These are phyloP conservation scores for Eucera pruinosa DNA, from an alignment of 2,888 invertebrate species.

Conservation along the genomic window DNA sequence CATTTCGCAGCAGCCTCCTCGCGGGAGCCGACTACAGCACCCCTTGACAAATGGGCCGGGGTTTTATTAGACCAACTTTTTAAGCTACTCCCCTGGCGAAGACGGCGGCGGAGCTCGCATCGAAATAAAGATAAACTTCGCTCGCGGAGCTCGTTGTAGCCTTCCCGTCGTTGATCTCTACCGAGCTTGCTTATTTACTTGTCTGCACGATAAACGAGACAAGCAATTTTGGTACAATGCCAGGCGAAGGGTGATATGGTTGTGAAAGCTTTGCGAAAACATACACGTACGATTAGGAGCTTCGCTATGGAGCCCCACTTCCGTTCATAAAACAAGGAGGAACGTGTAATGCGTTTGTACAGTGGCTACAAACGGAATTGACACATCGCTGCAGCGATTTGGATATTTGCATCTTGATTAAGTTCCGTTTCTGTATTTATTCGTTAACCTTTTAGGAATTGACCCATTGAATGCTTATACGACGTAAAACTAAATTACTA, in stretches of 20 bases:
- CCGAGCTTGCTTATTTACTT: conserved; percentile 28
- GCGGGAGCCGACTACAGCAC: conserved; percentile 55
- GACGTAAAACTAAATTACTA: too few relatives aligned
- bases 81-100: conserved; percentile 74
- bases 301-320: background rate
- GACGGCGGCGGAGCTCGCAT: conserved; percentile 59
- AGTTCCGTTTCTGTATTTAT: too few relatives aligned
- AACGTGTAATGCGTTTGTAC: too few relatives aligned
- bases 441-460: too few relatives aligned
- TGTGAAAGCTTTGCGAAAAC: conserved; percentile 14
- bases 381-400: too few relatives aligned
- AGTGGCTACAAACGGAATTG: too few relatives aligned
- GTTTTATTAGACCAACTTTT: conserved; percentile 82
- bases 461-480: too few relatives aligned
- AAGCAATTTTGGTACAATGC: conserved; percentile 11
- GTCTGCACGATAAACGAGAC: background rate
- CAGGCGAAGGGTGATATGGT: background rate
- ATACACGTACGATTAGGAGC: background rate
- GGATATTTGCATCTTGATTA: too few relatives aligned
- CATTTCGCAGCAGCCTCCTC: conserved; percentile 71
- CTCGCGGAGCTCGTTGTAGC: conserved; percentile 29
- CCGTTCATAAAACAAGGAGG: background rate
- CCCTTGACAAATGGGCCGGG: conserved; percentile 82
- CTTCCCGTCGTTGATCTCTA: background rate
- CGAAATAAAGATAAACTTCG: conserved; percentile 79